Percentiles rank a stretch among this genome's conserved stretches.
Evolutionary conservation across 2,888 invertebrate species (phyloP).

Genomic region (Alentia gelatinosa): DNA sequence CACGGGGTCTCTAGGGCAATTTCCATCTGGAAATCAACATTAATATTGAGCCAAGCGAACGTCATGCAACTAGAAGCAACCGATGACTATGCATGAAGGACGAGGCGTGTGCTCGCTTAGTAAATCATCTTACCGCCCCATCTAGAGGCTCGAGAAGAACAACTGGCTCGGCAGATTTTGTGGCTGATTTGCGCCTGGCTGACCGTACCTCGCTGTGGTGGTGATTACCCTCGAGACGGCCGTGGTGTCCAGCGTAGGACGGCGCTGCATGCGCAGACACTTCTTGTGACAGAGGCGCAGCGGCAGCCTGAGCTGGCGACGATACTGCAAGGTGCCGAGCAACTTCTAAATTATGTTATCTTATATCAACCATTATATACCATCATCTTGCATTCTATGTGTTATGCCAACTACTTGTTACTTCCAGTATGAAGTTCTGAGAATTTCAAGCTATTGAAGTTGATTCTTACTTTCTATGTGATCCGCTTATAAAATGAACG

Average conservation of each 20-base stretch:
- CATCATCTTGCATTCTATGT: no score
- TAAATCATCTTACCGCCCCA: conserved; percentile 79
- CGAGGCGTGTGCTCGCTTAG: neutral
- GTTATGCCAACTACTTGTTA: no score
- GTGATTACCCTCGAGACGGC: conserved; percentile 31
- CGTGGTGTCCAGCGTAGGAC: neutral
- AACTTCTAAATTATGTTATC: no score
- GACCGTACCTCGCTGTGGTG: conserved; percentile 32
- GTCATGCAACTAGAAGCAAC: neutral
- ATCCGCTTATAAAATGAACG: no score
- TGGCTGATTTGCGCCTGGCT: neutral
- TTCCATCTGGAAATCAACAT: neutral
- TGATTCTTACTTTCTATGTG: no score
- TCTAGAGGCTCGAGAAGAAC: conserved; percentile 85
- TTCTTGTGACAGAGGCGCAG: conserved; percentile 65
- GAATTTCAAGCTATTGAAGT: no score
- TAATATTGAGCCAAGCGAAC: neutral
- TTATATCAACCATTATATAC: no score
- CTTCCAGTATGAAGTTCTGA: no score
- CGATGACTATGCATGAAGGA: neutral
- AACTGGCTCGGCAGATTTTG: conserved; percentile 82
- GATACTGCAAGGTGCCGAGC: conserved; percentile 67
- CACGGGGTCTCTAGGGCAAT: no score
- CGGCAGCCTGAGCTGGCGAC: conserved; percentile 74
- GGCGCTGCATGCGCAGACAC: neutral